These are phyloP conservation scores for Nomada ferruginata DNA, from an alignment of 2,888 invertebrate species.

Conservation along the genomic window DNA sequence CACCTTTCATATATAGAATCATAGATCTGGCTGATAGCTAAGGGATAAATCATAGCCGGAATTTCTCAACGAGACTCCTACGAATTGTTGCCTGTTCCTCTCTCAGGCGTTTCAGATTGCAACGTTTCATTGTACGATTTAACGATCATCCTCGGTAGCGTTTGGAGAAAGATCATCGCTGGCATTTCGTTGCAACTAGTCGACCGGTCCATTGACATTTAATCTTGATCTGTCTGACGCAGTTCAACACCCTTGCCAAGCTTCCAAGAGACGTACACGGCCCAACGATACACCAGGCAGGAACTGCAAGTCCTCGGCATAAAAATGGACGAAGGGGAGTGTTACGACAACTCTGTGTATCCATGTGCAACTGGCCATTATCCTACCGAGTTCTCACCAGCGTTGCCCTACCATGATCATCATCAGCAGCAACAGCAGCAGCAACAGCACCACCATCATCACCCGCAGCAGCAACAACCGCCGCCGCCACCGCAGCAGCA, in stretches of 20 bases:
- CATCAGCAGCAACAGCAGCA: slow-evolving; percentile 83
- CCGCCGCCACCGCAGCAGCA: slow-evolving; percentile 82
- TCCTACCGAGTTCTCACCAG: slow-evolving; percentile 73
- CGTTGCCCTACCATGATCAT: slow-evolving; percentile 79
- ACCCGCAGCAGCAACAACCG: slow-evolving; percentile 68
- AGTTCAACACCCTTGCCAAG: slow-evolving; percentile 90
- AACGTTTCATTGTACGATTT: neutral
- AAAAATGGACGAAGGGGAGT: slow-evolving; percentile 93
- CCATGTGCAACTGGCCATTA: slow-evolving; percentile 76
- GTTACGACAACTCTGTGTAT: slow-evolving; percentile 87
- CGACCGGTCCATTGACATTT: slow-evolving; percentile 25
- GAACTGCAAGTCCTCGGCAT: slow-evolving; percentile 88
- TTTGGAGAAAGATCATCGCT: neutral
- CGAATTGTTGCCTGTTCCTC: neutral
- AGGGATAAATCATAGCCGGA: slow-evolving; percentile 3
- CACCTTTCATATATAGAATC: neutral
- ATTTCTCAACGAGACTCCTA: neutral
- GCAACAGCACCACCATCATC: slow-evolving; percentile 83
- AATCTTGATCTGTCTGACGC: slow-evolving; percentile 37
- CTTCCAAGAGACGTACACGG: slow-evolving; percentile 95
- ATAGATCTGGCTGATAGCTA: neutral
- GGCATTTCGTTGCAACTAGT: slow-evolving; percentile 9
- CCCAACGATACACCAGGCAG: slow-evolving; percentile 88
- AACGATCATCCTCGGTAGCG: slow-evolving; percentile 25
- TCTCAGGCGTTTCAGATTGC: slow-evolving; percentile 8